Percentiles rank a stretch among this genome's conserved stretches.
phyloP scores from a whole-genome alignment of 1,140 invertebrate genomes.

The Panagrolaimus sp. region DNA sequence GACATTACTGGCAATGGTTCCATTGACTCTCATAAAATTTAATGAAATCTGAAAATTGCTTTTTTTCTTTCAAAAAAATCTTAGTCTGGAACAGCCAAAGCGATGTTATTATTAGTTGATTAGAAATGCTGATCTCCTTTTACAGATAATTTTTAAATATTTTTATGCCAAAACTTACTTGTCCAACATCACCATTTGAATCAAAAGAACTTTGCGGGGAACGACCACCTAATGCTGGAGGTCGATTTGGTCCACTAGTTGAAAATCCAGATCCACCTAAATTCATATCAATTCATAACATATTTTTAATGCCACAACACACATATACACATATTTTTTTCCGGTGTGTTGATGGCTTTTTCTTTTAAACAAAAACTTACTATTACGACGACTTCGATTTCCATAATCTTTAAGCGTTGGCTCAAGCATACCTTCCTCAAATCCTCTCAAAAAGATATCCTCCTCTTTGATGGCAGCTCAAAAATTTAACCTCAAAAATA shows the following conservation, averaged over 20 bases:
- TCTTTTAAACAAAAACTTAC: background rate
- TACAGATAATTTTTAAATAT: no score
- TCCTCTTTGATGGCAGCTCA: no score
- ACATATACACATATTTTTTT: no score
- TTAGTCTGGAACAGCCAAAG: constrained; percentile 5
- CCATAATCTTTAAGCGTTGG: background rate
- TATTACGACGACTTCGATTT: constrained; percentile 1
- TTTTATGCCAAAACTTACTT: constrained; percentile 29
- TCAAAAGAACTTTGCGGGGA: constrained; percentile 44
- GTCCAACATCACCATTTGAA: constrained; percentile 43
- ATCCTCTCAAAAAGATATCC: background rate
- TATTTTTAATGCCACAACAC: no score
- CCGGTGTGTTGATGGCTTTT: no score
- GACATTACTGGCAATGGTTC: constrained; percentile 19
- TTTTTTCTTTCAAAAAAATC: background rate
- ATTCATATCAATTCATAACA: background rate
- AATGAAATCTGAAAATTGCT: constrained; percentile 32
- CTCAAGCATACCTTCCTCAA: constrained; percentile 3
- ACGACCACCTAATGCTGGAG: constrained; percentile 30
- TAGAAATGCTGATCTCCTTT: no score
- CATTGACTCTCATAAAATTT: constrained; percentile 42
- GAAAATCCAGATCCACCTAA: background rate
- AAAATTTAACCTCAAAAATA: no score
- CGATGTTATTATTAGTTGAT: constrained; percentile 9
- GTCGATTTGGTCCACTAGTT: constrained; percentile 9